phyloP scores from a whole-genome alignment of 2,113 vertebrate species.

The Acanthochromis polyacanthus region DNA sequence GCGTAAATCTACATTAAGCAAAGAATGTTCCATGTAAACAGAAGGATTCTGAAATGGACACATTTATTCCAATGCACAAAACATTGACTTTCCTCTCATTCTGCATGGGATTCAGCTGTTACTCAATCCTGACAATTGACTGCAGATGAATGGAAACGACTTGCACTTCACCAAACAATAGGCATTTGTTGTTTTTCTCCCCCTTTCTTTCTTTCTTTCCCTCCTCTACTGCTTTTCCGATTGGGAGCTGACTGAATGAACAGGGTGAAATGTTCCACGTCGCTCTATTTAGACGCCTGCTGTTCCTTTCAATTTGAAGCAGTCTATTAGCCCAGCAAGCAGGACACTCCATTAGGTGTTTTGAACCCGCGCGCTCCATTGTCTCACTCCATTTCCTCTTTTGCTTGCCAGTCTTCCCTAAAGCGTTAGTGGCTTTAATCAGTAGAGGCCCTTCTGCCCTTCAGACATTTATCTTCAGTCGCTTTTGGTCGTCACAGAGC shows the following conservation, averaged over 20 bases:
- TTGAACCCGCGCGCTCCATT: slow-evolving; percentile 71
- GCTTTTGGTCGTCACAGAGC: slow-evolving; percentile 58
- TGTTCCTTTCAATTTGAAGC: slow-evolving; percentile 82
- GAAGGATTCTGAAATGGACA: slow-evolving; percentile 17
- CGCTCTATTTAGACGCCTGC: slow-evolving; percentile 79
- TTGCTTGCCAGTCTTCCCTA: slow-evolving; percentile 65
- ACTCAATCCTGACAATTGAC: slow-evolving; percentile 68
- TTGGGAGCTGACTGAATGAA: slow-evolving; percentile 64
- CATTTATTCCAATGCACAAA: slow-evolving; percentile 36
- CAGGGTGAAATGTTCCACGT: slow-evolving; percentile 78
- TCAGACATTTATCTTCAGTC: slow-evolving; percentile 71
- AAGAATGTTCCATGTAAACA: slow-evolving; percentile 24
- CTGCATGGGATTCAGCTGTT: slow-evolving; percentile 54
- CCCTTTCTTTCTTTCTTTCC: background rate
- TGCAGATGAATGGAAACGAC: slow-evolving; percentile 65
- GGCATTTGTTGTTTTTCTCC: slow-evolving; percentile 20
- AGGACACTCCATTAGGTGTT: slow-evolving; percentile 81
- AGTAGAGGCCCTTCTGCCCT: slow-evolving; percentile 59
- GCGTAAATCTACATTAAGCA: slow-evolving; percentile 42
- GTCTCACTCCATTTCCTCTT: slow-evolving; percentile 80
- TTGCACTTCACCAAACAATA: slow-evolving; percentile 47
- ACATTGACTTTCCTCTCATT: slow-evolving; percentile 51
- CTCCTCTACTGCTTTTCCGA: slow-evolving; percentile 51
- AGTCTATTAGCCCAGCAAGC: slow-evolving; percentile 78
- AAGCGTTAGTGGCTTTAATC: slow-evolving; percentile 71